A percentile compares a stretch with the other conserved stretches of the same genome.
These are phyloP conservation scores for Archivesica marissinica DNA, from an alignment of 1,140 invertebrate species.

Conservation along the genomic window DNA sequence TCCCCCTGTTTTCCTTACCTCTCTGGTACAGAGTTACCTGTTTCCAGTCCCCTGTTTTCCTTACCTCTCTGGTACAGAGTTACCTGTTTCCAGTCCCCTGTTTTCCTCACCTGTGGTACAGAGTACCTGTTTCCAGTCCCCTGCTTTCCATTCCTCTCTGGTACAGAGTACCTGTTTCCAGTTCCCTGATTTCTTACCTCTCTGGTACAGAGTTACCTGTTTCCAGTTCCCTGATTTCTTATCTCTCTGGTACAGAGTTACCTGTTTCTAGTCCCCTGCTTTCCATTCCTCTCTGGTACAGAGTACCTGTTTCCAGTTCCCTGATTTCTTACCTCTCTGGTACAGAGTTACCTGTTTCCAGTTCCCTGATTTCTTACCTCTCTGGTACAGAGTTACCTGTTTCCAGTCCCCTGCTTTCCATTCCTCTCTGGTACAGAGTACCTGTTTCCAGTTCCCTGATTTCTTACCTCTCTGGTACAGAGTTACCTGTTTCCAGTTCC, in stretches of 20 bases:
- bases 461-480: conserved; percentile 71
- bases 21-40: not conserved
- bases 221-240: conserved; percentile 83
- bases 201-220: conserved; percentile 91
- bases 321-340: conserved; percentile 89
- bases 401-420: not conserved
- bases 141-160: not conserved
- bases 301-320: conserved; percentile 94
- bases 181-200: conserved; percentile 84
- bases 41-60: not conserved
- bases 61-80: conserved; percentile 89
- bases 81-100: too few species aligned
- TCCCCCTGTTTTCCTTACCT: too few species aligned
- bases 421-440: conserved; percentile 89
- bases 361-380: conserved; percentile 88
- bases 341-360: conserved; percentile 93
- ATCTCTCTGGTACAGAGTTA: not conserved
- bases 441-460: too few species aligned
- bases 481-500: not conserved
- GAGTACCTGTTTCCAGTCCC: conserved; percentile 22
- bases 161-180: not conserved
- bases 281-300: conserved; percentile 88
- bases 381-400: not conserved
- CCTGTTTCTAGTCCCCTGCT: not conserved
- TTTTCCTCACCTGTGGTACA: not conserved